Conservation (phyloP, 2,888 invertebrate genomes). For the Eilema caniola region DNA sequence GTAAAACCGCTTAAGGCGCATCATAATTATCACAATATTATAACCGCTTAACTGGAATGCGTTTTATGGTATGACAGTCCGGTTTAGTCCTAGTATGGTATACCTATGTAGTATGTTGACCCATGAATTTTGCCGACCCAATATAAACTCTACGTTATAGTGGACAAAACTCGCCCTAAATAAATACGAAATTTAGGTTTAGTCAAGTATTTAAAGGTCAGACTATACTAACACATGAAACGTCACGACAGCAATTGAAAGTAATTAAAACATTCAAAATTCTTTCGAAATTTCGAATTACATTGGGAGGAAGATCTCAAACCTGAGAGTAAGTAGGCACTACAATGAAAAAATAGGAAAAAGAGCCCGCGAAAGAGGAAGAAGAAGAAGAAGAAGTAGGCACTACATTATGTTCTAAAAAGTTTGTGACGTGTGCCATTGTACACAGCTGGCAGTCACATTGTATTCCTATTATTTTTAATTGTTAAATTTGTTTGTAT, state of each 20-base stretch:
- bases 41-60: neutral
- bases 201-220: neutral
- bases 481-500: neutral
- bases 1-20: neutral
- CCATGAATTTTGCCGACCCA: conserved; percentile 39
- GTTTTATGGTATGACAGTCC: neutral
- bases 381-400: too few species aligned
- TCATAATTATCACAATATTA: neutral
- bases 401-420: neutral
- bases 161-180: neutral
- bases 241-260: neutral
- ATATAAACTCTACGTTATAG: neutral
- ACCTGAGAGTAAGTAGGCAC: neutral
- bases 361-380: too few species aligned
- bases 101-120: neutral
- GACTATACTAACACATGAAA: too few species aligned
- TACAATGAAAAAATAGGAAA: too few species aligned
- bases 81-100: neutral
- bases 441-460: neutral
- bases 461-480: neutral
- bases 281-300: neutral
- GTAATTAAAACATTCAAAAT: neutral
- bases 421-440: neutral
- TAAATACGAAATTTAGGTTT: too few species aligned
- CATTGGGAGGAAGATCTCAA: neutral